Evolutionary conservation across 2,888 invertebrate genomes (phyloP).

Genomic region (Oligia fasciuncula): DNA sequence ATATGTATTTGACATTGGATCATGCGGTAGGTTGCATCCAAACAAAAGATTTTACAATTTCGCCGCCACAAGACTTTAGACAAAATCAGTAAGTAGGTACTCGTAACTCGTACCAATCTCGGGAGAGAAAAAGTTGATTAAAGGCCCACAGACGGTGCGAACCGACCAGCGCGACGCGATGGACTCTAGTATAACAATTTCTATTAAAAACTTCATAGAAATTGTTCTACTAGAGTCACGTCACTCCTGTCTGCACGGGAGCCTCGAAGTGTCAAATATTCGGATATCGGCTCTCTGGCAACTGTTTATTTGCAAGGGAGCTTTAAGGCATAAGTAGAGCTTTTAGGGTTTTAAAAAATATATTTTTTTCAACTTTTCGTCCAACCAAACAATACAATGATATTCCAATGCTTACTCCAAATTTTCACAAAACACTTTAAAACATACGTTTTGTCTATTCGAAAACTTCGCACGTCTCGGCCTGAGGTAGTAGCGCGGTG

Average conservation of each 20-base stretch:
- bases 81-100: not conserved
- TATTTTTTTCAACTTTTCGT: not conserved
- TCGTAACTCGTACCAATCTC: too few species aligned
- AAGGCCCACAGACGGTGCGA: not conserved
- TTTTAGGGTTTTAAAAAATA: not conserved
- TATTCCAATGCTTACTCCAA: not conserved
- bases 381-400: not conserved
- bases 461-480: slow-evolving; percentile 2
- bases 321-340: too few species aligned
- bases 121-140: not conserved
- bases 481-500: too few species aligned
- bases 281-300: too few species aligned
- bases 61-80: not conserved
- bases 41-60: not conserved
- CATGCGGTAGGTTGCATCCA: not conserved
- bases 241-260: not conserved
- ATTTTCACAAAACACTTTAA: not conserved
- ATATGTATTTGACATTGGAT: slow-evolving; percentile 13
- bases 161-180: not conserved
- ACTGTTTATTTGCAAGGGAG: too few species aligned
- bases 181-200: not conserved
- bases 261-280: not conserved
- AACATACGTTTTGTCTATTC: not conserved
- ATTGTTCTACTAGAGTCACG: not conserved
- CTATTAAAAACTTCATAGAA: not conserved